Conservation (phyloP, 35 echinoderm and acorn worm genomes). For the Ophioderma brevispina region DNA sequence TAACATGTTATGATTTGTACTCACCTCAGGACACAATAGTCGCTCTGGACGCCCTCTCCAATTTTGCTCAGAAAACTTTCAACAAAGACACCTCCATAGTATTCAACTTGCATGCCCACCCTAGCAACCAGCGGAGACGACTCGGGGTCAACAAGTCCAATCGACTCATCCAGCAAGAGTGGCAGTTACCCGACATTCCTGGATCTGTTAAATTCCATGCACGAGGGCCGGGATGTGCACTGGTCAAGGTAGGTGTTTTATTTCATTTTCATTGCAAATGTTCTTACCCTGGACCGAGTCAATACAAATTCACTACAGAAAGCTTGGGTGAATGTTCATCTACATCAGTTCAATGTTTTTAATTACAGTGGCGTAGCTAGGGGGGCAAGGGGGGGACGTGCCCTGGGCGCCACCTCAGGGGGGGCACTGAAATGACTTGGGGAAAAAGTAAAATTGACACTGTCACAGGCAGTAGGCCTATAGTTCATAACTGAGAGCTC, state of each 20-base stretch:
- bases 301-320: not conserved
- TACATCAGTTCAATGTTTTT: not conserved
- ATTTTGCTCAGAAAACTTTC: constrained; percentile 59
- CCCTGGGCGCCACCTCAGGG: no score
- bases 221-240: constrained; percentile 60
- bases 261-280: not conserved
- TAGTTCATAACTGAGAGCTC: no score
- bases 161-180: constrained; percentile 65
- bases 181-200: constrained; percentile 31
- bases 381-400: no score
- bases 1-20: no score
- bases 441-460: no score
- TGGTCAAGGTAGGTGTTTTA: constrained; percentile 61
- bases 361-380: no score
- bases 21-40: constrained; percentile 90
- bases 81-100: constrained; percentile 6
- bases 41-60: constrained; percentile 61
- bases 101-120: not conserved
- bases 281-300: not conserved
- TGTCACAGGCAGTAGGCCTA: no score
- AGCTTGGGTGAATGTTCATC: not conserved
- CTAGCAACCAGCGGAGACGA: not conserved
- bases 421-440: no score
- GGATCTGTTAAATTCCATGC: constrained; percentile 41
- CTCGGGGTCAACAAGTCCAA: constrained; percentile 41